A percentile compares a stretch with the other conserved stretches of the same genome.
Evolutionary conservation across 2,888 invertebrate genomes (phyloP).

Genomic region (Tachystola acroxantha): DNA sequence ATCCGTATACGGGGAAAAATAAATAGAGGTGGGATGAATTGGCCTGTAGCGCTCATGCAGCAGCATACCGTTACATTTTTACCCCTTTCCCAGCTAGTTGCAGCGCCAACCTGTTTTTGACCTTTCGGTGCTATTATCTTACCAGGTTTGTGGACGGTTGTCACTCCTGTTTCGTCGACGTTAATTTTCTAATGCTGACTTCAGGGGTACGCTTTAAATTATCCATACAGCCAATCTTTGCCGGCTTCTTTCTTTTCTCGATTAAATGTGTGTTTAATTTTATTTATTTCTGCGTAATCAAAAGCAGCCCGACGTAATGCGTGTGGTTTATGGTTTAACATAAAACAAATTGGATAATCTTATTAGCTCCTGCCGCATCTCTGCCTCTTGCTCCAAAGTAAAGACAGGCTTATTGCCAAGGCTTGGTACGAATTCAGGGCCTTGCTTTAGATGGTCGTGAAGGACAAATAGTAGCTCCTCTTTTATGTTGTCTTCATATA

Average conservation of each 20-base stretch:
- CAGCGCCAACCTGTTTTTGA: constrained; percentile 44
- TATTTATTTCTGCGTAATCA: constrained; percentile 17
- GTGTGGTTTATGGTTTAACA: constrained; percentile 20
- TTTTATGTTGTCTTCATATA: not conserved
- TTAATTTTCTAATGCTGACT: constrained; percentile 38
- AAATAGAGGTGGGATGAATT: constrained; percentile 13
- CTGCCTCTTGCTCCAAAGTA: constrained; percentile 17
- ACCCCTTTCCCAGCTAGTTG: constrained; percentile 47
- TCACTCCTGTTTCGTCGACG: constrained; percentile 50
- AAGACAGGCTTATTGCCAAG: constrained; percentile 21
- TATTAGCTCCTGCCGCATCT: constrained; percentile 19
- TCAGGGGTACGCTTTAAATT: constrained; percentile 21
- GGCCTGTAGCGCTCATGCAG: constrained; percentile 15
- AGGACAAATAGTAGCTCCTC: too few species aligned
- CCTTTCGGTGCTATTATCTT: constrained; percentile 46
- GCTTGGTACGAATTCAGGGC: too few species aligned
- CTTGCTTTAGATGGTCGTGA: too few species aligned
- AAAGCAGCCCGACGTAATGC: constrained; percentile 21
- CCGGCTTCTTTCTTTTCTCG: constrained; percentile 8
- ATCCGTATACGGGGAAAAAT: constrained; percentile 18
- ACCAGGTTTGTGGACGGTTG: constrained; percentile 42
- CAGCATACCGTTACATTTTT: constrained; percentile 33
- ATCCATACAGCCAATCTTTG: constrained; percentile 14
- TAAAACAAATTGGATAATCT: constrained; percentile 24
- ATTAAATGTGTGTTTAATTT: constrained; percentile 17